Evolutionary conservation across 2,888 invertebrate species (phyloP).

Genomic region (Drosophila infuscata): DNA sequence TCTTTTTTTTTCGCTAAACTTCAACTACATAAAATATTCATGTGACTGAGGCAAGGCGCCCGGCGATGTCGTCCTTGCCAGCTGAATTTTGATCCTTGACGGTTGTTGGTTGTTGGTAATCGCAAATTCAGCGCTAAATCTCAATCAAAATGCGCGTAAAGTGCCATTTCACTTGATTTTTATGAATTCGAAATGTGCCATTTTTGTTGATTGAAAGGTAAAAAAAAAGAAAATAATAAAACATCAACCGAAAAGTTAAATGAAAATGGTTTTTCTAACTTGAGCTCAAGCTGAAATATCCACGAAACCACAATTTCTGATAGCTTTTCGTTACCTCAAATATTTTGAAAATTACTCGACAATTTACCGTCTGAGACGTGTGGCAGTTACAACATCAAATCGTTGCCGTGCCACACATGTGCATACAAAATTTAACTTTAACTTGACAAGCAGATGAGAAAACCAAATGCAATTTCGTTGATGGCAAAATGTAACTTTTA

Average conservation of each 20-base stretch:
- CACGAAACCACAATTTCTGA: neutral
- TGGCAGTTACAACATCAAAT: neutral
- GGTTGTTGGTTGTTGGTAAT: constrained; percentile 52
- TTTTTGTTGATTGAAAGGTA: constrained; percentile 39
- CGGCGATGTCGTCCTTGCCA: constrained; percentile 3
- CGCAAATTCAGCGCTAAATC: constrained; percentile 75
- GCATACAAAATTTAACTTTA: neutral
- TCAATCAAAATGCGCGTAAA: constrained; percentile 76
- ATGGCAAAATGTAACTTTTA: neutral
- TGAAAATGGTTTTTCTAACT: neutral
- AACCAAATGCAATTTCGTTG: constrained; percentile 3
- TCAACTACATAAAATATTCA: constrained; percentile 42
- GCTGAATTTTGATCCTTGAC: constrained; percentile 45
- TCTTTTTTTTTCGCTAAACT: neutral
- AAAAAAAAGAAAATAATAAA: constrained; percentile 2
- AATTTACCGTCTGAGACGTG: neutral
- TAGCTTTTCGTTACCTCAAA: neutral
- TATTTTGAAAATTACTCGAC: neutral
- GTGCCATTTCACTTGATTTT: constrained; percentile 77
- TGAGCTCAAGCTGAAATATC: neutral
- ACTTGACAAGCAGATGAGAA: neutral
- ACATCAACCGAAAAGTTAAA: constrained; percentile 22
- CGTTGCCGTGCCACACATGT: neutral
- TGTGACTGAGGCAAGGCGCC: constrained; percentile 20
- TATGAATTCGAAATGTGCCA: constrained; percentile 61